phyloP scores from a whole-genome alignment of 1,140 invertebrate species.

The Chrysopa pallens region DNA sequence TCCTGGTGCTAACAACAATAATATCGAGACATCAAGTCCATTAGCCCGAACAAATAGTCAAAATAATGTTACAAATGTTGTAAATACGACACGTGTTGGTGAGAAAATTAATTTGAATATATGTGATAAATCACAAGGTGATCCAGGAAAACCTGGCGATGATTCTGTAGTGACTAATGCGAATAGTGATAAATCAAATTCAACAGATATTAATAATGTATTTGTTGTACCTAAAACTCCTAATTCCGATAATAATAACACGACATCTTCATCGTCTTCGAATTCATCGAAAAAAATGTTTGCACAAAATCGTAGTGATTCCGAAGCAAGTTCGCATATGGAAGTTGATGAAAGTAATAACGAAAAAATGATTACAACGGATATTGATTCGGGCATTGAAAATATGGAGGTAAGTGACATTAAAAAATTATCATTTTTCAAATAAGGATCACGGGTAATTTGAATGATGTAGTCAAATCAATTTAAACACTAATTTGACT shows the following conservation, averaged over 20 bases:
- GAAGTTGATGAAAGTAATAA: slow-evolving; percentile 34
- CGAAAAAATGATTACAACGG: slow-evolving; percentile 29
- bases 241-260: slow-evolving; percentile 8
- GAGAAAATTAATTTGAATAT: slow-evolving; percentile 26
- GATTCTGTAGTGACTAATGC: not conserved
- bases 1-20: slow-evolving; percentile 15
- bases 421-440: too few relatives aligned
- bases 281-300: not conserved
- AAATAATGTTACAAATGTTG: slow-evolving; percentile 22
- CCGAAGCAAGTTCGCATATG: slow-evolving; percentile 27
- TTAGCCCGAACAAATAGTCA: slow-evolving; percentile 24
- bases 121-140: not conserved
- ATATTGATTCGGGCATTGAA: slow-evolving; percentile 57
- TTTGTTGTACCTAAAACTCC: slow-evolving; percentile 13
- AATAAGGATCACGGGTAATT: too few relatives aligned
- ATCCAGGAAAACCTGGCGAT: not conserved
- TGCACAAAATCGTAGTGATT: slow-evolving; percentile 14
- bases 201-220: not conserved
- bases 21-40: slow-evolving; percentile 17
- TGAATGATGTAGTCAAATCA: too few relatives aligned
- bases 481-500: too few relatives aligned
- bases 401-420: slow-evolving; percentile 44
- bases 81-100: slow-evolving; percentile 39
- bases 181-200: not conserved
- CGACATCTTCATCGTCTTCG: slow-evolving; percentile 7